Conservation (phyloP, 64 coral and sea anemone genomes). For the Montipora foliosa region DNA sequence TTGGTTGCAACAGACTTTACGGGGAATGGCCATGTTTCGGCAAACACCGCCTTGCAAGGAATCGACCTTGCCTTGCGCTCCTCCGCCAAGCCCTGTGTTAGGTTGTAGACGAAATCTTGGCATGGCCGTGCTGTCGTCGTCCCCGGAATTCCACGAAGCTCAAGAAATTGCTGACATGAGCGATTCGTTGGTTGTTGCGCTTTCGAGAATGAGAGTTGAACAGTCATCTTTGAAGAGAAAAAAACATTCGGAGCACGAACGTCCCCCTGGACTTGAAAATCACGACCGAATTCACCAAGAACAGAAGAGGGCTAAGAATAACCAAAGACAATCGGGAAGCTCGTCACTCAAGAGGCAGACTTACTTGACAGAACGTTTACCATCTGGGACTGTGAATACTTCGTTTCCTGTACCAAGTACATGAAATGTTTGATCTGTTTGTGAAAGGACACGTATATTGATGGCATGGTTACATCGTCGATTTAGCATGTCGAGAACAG, state of each 20-base stretch:
- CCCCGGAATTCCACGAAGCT: conserved; percentile 54
- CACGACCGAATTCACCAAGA: conserved; percentile 44
- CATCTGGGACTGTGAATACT: conserved; percentile 38
- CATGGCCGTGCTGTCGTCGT: conserved; percentile 65
- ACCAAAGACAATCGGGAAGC: conserved; percentile 47
- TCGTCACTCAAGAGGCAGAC: conserved; percentile 26
- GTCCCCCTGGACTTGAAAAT: conserved; percentile 54
- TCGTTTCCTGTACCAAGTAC: conserved; percentile 66
- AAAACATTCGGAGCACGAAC: conserved; percentile 77
- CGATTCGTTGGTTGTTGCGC: conserved; percentile 66
- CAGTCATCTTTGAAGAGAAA: conserved; percentile 81
- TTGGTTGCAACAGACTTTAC: neutral
- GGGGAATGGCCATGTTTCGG: conserved; percentile 43
- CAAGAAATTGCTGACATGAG: conserved; percentile 72
- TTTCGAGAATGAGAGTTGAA: conserved; percentile 82
- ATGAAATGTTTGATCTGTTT: conserved; percentile 17
- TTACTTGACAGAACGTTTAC: conserved; percentile 16
- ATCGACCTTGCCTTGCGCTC: conserved; percentile 69
- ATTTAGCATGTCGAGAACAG: no score
- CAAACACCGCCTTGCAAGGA: conserved; percentile 33
- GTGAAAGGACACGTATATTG: neutral
- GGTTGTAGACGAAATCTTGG: conserved; percentile 73
- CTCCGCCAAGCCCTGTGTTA: conserved; percentile 70
- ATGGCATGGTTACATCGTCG: neutral
- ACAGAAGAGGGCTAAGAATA: conserved; percentile 72